Percentiles rank a stretch among this genome's conserved stretches.
These are phyloP conservation scores for Cyanocitta stelleri DNA, from an alignment of 2,113 vertebrate species.

Conservation along the genomic window DNA sequence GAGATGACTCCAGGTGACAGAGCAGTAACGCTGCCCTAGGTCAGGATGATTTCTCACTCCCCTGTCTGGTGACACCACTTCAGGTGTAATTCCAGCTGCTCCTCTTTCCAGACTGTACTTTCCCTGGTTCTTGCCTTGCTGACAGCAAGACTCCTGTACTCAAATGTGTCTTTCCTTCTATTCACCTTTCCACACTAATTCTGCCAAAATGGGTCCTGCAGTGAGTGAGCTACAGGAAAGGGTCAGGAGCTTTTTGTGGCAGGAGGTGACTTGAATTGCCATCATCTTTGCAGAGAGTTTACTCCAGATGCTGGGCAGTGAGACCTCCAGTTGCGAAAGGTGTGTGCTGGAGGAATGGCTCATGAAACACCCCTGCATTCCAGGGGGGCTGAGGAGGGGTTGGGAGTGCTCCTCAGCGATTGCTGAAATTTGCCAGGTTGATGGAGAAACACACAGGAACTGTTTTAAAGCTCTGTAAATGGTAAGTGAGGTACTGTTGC, in stretches of 20 bases:
- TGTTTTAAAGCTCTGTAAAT: background rate
- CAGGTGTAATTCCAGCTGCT: background rate
- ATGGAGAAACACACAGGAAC: background rate
- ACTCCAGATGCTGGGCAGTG: background rate
- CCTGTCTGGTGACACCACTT: background rate
- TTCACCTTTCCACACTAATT: background rate
- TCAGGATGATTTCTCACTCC: background rate
- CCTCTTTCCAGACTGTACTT: background rate
- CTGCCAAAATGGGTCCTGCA: background rate
- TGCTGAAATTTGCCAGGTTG: background rate
- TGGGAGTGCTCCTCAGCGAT: background rate
- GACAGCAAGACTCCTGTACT: background rate
- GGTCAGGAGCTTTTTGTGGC: background rate
- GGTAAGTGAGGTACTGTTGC: fast-evolving
- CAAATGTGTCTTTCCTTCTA: background rate
- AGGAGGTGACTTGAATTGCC: background rate
- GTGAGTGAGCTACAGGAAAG: background rate
- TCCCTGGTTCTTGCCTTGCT: background rate
- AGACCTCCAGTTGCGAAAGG: background rate
- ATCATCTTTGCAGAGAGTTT: background rate
- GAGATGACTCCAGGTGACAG: background rate
- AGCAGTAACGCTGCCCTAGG: background rate
- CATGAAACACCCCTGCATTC: fast-evolving
- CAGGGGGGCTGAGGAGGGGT: background rate
- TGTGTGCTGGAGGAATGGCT: background rate